Percentiles rank a stretch among this genome's conserved stretches.
These are phyloP conservation scores for Drosophila mimetica DNA, from an alignment of 2,888 invertebrate species.

Conservation along the genomic window DNA sequence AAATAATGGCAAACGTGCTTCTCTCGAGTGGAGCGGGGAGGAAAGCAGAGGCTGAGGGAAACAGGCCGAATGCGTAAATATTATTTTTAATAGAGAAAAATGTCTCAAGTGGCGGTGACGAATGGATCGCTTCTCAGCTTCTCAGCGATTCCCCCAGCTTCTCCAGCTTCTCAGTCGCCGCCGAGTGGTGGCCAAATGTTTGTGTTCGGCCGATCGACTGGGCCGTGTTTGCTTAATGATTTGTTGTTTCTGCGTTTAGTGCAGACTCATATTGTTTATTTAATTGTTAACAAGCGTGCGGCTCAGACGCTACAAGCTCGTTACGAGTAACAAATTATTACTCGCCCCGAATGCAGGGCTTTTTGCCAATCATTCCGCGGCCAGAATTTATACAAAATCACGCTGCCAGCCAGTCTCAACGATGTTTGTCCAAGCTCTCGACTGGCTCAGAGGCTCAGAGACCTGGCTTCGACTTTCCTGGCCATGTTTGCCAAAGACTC, in stretches of 20 bases:
- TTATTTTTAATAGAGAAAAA: slow-evolving; percentile 70
- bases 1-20: slow-evolving; percentile 77
- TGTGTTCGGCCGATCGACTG: slow-evolving; percentile 57
- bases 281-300: slow-evolving; percentile 77
- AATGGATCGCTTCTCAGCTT: slow-evolving; percentile 38
- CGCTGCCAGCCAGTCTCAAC: slow-evolving; percentile 80
- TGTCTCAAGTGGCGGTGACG: slow-evolving; percentile 73
- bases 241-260: slow-evolving; percentile 61
- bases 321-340: slow-evolving; percentile 76
- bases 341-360: slow-evolving; percentile 54
- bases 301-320: slow-evolving; percentile 57
- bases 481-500: slow-evolving; percentile 75
- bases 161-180: not conserved
- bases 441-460: slow-evolving; percentile 25
- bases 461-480: slow-evolving; percentile 33
- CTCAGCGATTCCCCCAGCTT: not conserved
- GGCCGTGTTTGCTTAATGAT: slow-evolving; percentile 78
- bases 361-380: slow-evolving; percentile 70
- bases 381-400: slow-evolving; percentile 76
- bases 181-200: slow-evolving; percentile 63
- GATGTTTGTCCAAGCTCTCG: slow-evolving; percentile 72
- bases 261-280: slow-evolving; percentile 79
- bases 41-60: not conserved
- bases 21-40: slow-evolving; percentile 27
- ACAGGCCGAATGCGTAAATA: slow-evolving; percentile 72